Base-by-base conservation (phyloP, 1,140 invertebrate species). In the Drosophila ercepeae region DNA sequence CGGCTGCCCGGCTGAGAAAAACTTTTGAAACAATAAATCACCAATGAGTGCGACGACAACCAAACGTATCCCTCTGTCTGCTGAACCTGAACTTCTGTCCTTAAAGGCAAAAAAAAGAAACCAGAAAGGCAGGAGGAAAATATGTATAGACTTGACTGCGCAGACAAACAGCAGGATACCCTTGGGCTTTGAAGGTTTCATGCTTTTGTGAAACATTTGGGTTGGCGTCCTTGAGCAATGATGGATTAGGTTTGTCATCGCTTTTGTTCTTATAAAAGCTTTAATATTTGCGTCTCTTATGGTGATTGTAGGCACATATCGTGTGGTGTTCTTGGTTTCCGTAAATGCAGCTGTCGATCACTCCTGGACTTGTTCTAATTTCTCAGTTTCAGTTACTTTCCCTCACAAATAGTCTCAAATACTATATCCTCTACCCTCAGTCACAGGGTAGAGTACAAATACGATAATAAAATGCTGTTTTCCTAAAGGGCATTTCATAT, bases 11-110 rank as follows among this genome's bases (percentile, higher is more conserved):
- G 51, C 48, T 39, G 25, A 42, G 44, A 70, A 60, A 74, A 81
- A 77, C 59, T 64, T 81, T 55, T 57, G 64, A 63, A 61, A 77
- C 84, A 88, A 86, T 86, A 88, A 86, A 86, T 86, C 81, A 86
- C 63, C 58, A 44, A 75, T 60, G 72, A 54, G 75, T 69, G 61
- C 75, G 74, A 82, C 78, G 69, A 77, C 69, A 76, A 45, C 59
- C 39, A 59, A 45, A 50, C 36, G 36, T 53, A 52, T 72, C 45
- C 45, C 60, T 6, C 48, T 60, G 39, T 74, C 63, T 70, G 75
- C 51, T 44, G 39, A 72, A 67, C 46, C 61, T 57, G 49, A 69
- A 65, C 18, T 18, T 41, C 51, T 64, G 50, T 51, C 27, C 45
- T 49, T 73, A 48, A 53, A 39, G 42, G 42, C 25, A 16, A 23